phyloP scores from a whole-genome alignment of 2,113 vertebrate genomes.

The Scatophagus argus region DNA sequence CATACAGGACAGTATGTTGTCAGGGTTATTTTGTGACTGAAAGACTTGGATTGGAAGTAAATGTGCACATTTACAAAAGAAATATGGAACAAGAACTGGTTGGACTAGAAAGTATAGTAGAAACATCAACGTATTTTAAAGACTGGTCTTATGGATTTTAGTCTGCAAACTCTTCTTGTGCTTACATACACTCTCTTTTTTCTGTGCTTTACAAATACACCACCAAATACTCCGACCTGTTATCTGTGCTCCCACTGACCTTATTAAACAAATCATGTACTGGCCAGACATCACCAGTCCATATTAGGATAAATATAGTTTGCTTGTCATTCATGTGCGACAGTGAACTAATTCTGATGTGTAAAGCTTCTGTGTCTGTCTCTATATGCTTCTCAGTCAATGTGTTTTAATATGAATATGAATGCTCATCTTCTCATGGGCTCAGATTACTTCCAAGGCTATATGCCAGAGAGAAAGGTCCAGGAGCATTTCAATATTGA shows the following conservation, averaged over 20 bases:
- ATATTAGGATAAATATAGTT: background rate
- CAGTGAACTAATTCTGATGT: background rate
- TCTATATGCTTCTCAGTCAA: background rate
- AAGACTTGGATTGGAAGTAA: constrained; percentile 14
- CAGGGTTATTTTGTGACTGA: constrained; percentile 22
- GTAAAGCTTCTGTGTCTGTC: background rate
- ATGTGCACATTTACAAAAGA: background rate
- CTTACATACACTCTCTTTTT: constrained; percentile 5
- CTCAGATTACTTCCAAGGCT: background rate
- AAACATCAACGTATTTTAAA: background rate
- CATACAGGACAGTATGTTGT: constrained; percentile 39
- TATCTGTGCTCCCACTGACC: background rate
- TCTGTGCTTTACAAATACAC: background rate
- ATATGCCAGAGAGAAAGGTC: background rate
- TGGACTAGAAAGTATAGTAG: background rate
- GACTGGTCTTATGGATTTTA: background rate
- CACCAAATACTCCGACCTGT: background rate
- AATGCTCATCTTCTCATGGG: background rate
- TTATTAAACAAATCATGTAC: background rate
- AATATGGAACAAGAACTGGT: background rate
- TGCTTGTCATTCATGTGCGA: background rate
- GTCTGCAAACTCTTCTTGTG: background rate
- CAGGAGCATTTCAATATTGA: background rate
- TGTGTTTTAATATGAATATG: background rate
- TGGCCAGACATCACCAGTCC: background rate